Percentiles rank a stretch among this genome's conserved stretches.
These are phyloP conservation scores for Odontocerum albicorne DNA, from an alignment of 2,888 invertebrate genomes.

Conservation along the genomic window DNA sequence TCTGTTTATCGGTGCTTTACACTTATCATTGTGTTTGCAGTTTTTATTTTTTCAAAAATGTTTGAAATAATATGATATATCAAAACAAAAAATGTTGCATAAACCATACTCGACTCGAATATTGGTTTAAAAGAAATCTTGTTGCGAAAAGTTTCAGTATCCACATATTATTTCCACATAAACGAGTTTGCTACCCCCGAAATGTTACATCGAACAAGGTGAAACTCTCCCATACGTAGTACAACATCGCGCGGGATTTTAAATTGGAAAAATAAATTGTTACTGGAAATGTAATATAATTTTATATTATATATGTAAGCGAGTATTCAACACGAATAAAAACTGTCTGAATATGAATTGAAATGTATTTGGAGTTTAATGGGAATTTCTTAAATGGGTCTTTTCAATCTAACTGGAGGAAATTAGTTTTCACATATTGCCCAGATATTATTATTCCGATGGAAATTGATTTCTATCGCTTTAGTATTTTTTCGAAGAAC, in stretches of 20 bases:
- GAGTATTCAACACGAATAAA: neutral
- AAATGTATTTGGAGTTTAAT: slow-evolving; percentile 19
- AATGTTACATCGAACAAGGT: too few relatives aligned
- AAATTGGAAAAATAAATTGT: slow-evolving; percentile 37
- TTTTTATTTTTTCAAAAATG: too few relatives aligned
- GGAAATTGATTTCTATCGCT: slow-evolving; percentile 1
- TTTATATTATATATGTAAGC: slow-evolving; percentile 4
- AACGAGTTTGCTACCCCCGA: too few relatives aligned
- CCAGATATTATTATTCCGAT: neutral
- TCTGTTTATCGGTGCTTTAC: too few relatives aligned
- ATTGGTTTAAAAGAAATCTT: too few relatives aligned
- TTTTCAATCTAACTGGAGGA: slow-evolving; percentile 9
- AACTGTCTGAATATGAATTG: slow-evolving; percentile 16
- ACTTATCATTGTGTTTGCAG: too few relatives aligned
- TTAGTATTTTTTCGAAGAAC: neutral
- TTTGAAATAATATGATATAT: too few relatives aligned
- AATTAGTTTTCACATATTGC: slow-evolving; percentile 19
- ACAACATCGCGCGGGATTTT: slow-evolving; percentile 32
- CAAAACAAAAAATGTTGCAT: too few relatives aligned
- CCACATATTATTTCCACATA: too few relatives aligned
- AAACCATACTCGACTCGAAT: too few relatives aligned
- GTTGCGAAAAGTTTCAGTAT: too few relatives aligned
- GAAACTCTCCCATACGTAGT: too few relatives aligned
- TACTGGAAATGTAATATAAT: slow-evolving; percentile 24
- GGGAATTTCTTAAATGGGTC: slow-evolving; percentile 12